A percentile compares a stretch with the other conserved stretches of the same genome.
Evolutionary conservation across 2,888 invertebrate species (phyloP).

Genomic region (Drosophila kambysellisi): DNA sequence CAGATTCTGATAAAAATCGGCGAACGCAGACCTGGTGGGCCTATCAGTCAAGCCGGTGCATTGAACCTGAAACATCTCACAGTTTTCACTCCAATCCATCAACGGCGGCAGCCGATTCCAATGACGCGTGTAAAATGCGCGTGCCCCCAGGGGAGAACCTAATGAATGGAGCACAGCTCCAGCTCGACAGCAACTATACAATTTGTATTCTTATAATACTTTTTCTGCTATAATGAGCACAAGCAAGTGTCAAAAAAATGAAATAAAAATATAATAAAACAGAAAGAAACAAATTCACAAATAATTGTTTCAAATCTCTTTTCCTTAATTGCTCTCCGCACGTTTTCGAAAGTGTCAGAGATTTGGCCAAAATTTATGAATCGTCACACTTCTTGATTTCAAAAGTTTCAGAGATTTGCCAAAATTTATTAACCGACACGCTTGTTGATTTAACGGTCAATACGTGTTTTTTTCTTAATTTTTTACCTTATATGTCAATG

Average conservation of each 20-base stretch:
- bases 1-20: constrained; percentile 46
- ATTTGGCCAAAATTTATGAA: constrained; percentile 36
- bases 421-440: constrained; percentile 32
- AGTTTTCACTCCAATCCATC: constrained; percentile 63
- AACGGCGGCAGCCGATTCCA: constrained; percentile 32
- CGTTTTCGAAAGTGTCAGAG: constrained; percentile 48
- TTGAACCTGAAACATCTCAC: constrained; percentile 62
- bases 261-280: not conserved
- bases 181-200: constrained; percentile 51
- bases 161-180: constrained; percentile 47
- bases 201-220: constrained; percentile 52
- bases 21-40: constrained; percentile 29
- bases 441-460: constrained; percentile 44
- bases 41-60: constrained; percentile 58
- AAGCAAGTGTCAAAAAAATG: constrained; percentile 15
- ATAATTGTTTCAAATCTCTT: constrained; percentile 22
- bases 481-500: constrained; percentile 2
- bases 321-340: constrained; percentile 29
- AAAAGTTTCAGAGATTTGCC: constrained; percentile 41
- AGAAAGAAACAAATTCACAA: constrained; percentile 15
- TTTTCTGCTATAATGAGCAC: constrained; percentile 42
- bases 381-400: constrained; percentile 43
- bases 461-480: constrained; percentile 20
- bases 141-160: constrained; percentile 49
- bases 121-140: constrained; percentile 64